Evolutionary conservation across 2,888 invertebrate species (phyloP).

Genomic region (Brachycybe producta): DNA sequence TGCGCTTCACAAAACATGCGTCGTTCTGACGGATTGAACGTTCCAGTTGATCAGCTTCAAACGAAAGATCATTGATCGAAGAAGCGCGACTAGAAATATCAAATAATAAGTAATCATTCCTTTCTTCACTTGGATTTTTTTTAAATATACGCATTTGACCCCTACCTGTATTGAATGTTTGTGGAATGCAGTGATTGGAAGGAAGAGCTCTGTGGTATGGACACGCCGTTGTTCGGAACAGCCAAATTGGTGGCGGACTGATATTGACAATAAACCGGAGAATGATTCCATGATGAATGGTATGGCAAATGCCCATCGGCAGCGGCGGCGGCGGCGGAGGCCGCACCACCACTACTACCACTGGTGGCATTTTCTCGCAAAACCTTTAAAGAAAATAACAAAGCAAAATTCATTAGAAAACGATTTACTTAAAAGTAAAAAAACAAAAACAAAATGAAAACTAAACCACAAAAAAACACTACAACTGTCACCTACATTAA

Average conservation of each 20-base stretch:
- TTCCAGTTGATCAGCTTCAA: constrained; percentile 40
- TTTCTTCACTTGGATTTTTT: too few relatives aligned
- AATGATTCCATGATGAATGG: constrained; percentile 12
- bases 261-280: constrained; percentile 14
- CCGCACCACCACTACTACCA: too few relatives aligned
- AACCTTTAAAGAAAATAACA: neutral
- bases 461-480: too few relatives aligned
- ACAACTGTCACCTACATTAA: too few relatives aligned
- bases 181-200: constrained; percentile 19
- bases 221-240: constrained; percentile 12
- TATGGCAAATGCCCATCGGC: constrained; percentile 13
- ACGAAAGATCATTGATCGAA: constrained; percentile 37
- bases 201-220: constrained; percentile 16
- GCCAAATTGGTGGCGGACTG: constrained; percentile 17
- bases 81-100: constrained; percentile 36
- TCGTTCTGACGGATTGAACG: constrained; percentile 41
- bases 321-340: too few relatives aligned
- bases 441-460: too few relatives aligned
- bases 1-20: constrained; percentile 37
- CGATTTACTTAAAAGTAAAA: neutral
- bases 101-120: too few relatives aligned
- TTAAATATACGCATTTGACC: too few relatives aligned
- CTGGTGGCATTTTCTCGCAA: too few relatives aligned
- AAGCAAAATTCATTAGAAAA: neutral
- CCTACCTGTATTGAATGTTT: constrained; percentile 19